Base-by-base conservation (phyloP, 2,888 invertebrate species). In the Druceiella hillmani region DNA sequence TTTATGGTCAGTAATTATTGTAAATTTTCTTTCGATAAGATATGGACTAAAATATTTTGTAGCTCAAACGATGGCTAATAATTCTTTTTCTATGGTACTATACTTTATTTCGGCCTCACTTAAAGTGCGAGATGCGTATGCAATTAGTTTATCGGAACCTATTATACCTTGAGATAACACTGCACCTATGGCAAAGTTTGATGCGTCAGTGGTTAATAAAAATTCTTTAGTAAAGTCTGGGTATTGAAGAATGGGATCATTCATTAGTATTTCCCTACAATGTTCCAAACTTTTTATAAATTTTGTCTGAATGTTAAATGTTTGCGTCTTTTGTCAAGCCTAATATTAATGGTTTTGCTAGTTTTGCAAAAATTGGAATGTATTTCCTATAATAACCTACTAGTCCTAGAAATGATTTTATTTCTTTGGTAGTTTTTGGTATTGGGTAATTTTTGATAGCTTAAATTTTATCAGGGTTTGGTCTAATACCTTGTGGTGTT, bases 381-480 rank as follows among this genome's bases (percentile, higher is more conserved):
- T 10, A 9, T 5, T 45, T 40, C 4, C 43, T 9, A 11, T 36
- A 44, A n/a, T n/a, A n/a, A n/a, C n/a, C n/a, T n/a, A n/a, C n/a
- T n/a, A n/a, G n/a, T n/a, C n/a, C n/a, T n/a, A n/a, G n/a, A n/a
- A n/a, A n/a, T n/a, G n/a, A n/a, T n/a, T n/a, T n/a, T n/a, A n/a
- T n/a, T n/a, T n/a, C n/a, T n/a, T n/a, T 51, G 14, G 17, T 13
- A 5, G 28, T 46, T 41, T 43, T 41, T 6, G 51, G 48, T 25
- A 42, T 38, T 3, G 48, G 46, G 34, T 45, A 50, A n/a, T 48
- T 41, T 38, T 28, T n/a, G 1, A 52, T 44, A 1, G 44, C 28
- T 3, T 30, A 16, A 9, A 49, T 39, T 49, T 52, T 52, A 12
- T 50, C 42, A 0, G 52, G 50, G 33, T 54, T 49, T 9, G 55